Evolutionary conservation across 2,797 vertebrate species (phyloP).

Genomic region (Micrastur ruficollis): DNA sequence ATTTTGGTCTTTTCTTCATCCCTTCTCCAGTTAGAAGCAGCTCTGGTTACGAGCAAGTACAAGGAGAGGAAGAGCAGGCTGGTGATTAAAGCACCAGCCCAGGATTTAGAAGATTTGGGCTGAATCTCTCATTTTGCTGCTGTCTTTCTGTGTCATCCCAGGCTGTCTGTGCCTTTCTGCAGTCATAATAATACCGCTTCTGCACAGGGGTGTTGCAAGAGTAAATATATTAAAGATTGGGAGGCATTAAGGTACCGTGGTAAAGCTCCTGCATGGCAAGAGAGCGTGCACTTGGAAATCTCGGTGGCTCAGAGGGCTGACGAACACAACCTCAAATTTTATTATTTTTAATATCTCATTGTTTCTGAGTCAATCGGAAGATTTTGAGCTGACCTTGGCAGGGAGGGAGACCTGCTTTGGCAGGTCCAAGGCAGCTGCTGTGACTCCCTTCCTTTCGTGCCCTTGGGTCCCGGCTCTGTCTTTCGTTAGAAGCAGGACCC

Average conservation of each 20-base stretch:
- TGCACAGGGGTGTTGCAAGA: neutral
- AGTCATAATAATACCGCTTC: neutral
- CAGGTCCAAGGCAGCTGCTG: neutral
- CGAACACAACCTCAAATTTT: neutral
- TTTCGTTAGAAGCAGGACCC: neutral
- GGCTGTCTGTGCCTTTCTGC: neutral
- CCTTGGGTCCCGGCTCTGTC: fast-evolving
- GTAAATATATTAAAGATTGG: constrained; percentile 34
- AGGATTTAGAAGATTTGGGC: neutral
- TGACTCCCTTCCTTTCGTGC: neutral
- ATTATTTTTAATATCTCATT: constrained; percentile 36
- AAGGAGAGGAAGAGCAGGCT: neutral
- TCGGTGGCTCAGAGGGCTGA: neutral
- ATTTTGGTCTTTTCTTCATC: neutral
- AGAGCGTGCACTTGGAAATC: neutral
- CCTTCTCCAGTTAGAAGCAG: neutral
- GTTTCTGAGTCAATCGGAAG: neutral
- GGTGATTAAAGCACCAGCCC: neutral
- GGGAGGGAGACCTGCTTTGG: neutral
- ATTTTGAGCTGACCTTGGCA: neutral
- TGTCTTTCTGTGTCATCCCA: constrained; percentile 1
- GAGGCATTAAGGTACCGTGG: constrained; percentile 27
- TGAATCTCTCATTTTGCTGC: constrained; percentile 23
- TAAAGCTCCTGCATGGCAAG: neutral
- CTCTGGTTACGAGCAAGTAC: neutral